These are phyloP conservation scores for Furcifer pardalis DNA, from an alignment of 2,797 vertebrate genomes.

Conservation along the genomic window DNA sequence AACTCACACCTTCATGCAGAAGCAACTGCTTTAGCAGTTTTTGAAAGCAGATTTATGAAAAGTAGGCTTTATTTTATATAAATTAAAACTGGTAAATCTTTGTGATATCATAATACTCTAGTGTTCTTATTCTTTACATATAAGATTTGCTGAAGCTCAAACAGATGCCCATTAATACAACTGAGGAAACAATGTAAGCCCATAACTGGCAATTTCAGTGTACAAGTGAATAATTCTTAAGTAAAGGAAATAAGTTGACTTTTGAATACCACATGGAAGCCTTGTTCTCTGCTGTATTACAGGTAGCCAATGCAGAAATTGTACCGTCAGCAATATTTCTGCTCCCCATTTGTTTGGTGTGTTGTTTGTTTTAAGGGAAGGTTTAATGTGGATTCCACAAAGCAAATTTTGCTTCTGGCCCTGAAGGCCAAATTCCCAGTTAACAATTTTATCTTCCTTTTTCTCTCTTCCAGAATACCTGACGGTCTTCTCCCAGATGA, in stretches of 20 bases:
- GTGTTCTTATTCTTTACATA: not conserved
- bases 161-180: not conserved
- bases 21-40: no score
- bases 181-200: not conserved
- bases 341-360: not conserved
- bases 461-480: slow-evolving; percentile 88
- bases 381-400: not conserved
- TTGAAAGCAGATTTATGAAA: no score
- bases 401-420: not conserved
- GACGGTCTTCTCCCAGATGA: slow-evolving; percentile 98
- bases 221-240: slow-evolving; percentile 29
- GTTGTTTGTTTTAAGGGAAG: not conserved
- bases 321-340: slow-evolving; percentile 7
- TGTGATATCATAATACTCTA: not conserved
- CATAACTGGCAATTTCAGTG: not conserved
- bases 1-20: no score
- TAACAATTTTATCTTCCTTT: not conserved
- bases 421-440: not conserved
- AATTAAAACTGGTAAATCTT: not conserved
- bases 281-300: not conserved
- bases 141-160: not conserved
- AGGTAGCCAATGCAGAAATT: not conserved
- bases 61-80: no score
- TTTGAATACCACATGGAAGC: not conserved
- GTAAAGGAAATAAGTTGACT: slow-evolving; percentile 9